phyloP scores from a whole-genome alignment of 2,888 invertebrate species.

The Merodon equestris region DNA sequence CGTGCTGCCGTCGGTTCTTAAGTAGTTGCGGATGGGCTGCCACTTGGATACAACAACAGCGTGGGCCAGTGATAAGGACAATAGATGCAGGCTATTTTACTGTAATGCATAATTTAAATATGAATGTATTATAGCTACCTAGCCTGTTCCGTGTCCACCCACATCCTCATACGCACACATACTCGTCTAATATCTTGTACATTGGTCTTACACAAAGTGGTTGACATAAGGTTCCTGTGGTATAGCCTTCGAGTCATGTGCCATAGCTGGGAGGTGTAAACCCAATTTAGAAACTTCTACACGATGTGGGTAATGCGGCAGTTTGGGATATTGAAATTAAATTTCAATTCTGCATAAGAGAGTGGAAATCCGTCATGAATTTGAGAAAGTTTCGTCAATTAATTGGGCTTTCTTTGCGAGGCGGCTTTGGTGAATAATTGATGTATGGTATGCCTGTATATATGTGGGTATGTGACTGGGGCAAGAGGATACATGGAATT shows the following conservation, averaged over 20 bases:
- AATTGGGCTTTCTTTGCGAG: conserved; percentile 37
- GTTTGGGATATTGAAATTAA: conserved; percentile 57
- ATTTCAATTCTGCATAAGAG: conserved; percentile 50
- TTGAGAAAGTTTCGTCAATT: conserved; percentile 37
- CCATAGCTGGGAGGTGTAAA: conserved; percentile 42
- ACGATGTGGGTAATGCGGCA: conserved; percentile 6
- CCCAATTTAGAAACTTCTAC: conserved; percentile 40
- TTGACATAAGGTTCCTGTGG: conserved; percentile 15
- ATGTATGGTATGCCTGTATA: not conserved
- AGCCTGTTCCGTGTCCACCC: conserved; percentile 5
- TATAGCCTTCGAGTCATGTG: conserved; percentile 19
- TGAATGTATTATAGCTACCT: conserved; percentile 9
- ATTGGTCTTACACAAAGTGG: not conserved
- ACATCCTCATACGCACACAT: not conserved
- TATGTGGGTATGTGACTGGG: too few species aligned
- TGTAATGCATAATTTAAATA: conserved; percentile 56
- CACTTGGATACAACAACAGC: conserved; percentile 13
- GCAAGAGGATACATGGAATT: not conserved
- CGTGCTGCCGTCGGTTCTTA: too few species aligned
- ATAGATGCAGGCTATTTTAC: conserved; percentile 54
- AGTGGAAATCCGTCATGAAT: conserved; percentile 39
- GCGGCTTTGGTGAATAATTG: conserved; percentile 43
- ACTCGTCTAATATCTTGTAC: not conserved
- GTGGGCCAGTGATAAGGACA: conserved; percentile 47
- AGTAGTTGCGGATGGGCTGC: not conserved